phyloP scores from a whole-genome alignment of 2,113 vertebrate species.

The Peromyscus maniculatus region DNA sequence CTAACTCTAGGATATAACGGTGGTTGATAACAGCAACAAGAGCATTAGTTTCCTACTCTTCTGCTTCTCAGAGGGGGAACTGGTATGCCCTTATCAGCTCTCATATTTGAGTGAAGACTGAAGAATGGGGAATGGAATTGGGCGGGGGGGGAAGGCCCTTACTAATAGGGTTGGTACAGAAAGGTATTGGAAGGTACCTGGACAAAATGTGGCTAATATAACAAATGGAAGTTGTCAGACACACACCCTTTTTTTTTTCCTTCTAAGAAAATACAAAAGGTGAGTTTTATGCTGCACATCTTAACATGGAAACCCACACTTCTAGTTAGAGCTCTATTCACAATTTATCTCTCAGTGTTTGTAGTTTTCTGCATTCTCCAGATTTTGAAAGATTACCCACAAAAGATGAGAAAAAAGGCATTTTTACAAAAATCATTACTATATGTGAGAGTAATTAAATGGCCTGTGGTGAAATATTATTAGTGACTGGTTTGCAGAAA shows the following conservation, averaged over 20 bases:
- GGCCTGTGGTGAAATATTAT: neutral
- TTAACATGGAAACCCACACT: neutral
- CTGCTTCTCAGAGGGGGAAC: neutral
- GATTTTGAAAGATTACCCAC: conserved; percentile 41
- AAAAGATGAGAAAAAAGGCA: conserved; percentile 17
- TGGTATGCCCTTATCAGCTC: neutral
- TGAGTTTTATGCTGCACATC: neutral
- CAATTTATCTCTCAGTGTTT: conserved; percentile 26
- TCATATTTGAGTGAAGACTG: neutral
- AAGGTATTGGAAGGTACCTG: neutral
- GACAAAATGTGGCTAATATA: neutral
- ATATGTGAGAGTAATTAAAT: conserved; percentile 2
- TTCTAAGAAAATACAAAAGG: neutral
- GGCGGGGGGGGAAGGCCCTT: neutral
- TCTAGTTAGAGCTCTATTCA: neutral
- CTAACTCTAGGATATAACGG: neutral
- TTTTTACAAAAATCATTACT: conserved; percentile 27
- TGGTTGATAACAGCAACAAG: neutral
- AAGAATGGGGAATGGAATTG: neutral
- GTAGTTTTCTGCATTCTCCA: conserved; percentile 26
- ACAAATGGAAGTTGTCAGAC: neutral
- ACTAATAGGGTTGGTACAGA: neutral
- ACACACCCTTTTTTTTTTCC: neutral
- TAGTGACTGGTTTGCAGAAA: conserved; percentile 12
- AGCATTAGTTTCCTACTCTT: neutral